A percentile compares a stretch with the other conserved stretches of the same genome.
These are phyloP conservation scores for Sebastes nivosus DNA, from an alignment of 2,797 vertebrate species.

Conservation along the genomic window DNA sequence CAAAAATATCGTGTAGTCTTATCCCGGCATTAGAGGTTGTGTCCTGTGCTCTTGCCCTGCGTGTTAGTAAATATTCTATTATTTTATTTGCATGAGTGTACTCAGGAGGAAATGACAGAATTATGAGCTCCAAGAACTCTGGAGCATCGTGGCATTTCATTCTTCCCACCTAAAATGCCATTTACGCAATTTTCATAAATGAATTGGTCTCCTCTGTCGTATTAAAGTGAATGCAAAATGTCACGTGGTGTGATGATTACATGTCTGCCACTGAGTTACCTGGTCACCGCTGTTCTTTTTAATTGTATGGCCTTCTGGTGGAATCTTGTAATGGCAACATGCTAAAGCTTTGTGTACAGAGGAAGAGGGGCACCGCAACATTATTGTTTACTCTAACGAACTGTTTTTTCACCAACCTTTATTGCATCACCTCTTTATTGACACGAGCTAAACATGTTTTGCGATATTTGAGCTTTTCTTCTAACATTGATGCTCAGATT, in stretches of 20 bases:
- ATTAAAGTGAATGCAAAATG: background rate
- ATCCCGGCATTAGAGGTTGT: too few relatives aligned
- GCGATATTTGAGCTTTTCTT: background rate
- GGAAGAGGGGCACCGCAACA: background rate
- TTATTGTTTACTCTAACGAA: background rate
- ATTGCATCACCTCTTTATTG: background rate
- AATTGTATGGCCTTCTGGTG: background rate
- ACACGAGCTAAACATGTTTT: background rate
- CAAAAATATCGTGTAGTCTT: too few relatives aligned
- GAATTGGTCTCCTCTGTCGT: background rate
- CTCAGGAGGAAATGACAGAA: background rate
- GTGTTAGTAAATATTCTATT: too few relatives aligned
- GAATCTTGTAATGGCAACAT: background rate
- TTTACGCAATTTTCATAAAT: slow-evolving; percentile 1
- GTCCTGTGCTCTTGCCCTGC: too few relatives aligned
- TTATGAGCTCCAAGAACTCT: background rate
- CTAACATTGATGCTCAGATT: background rate
- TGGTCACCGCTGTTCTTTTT: background rate
- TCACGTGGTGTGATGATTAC: background rate
- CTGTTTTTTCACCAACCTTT: background rate
- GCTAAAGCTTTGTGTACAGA: background rate
- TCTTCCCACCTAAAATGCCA: slow-evolving; percentile 2
- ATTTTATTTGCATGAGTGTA: too few relatives aligned
- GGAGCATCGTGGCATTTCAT: background rate
- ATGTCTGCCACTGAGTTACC: background rate